These are phyloP conservation scores for Metridium senile DNA, from an alignment of 92 coral and sea anemone genomes.

Conservation along the genomic window DNA sequence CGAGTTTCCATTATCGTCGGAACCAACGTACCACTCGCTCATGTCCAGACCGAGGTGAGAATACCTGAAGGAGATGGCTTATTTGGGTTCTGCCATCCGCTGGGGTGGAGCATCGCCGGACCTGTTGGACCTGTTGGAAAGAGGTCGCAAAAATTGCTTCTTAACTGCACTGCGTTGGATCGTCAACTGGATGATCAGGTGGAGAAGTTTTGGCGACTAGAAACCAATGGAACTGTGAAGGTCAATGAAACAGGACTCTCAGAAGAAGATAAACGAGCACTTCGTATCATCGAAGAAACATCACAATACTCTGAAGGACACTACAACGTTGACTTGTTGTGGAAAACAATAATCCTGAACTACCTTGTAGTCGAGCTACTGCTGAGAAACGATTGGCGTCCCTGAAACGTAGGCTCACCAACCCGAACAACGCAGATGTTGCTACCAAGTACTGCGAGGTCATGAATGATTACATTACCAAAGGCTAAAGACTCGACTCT, in stretches of 20 bases:
- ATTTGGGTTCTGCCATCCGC: constrained; percentile 45
- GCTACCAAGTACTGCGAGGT: constrained; percentile 42
- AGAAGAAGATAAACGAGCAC: constrained; percentile 46
- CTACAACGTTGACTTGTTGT: constrained; percentile 39
- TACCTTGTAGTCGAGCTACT: constrained; percentile 35
- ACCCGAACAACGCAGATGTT: constrained; percentile 24
- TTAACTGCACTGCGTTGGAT: constrained; percentile 49
- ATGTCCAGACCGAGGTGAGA: constrained; percentile 52
- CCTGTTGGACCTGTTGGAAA: constrained; percentile 38
- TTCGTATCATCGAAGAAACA: constrained; percentile 44
- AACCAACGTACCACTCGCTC: constrained; percentile 54
- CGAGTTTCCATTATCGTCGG: constrained; percentile 59
- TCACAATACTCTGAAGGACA: constrained; percentile 30
- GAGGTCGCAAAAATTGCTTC: constrained; percentile 51
- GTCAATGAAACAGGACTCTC: constrained; percentile 32
- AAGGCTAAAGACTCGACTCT: constrained; percentile 43
- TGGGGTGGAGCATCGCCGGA: constrained; percentile 54
- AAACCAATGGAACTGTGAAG: constrained; percentile 41
- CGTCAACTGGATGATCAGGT: constrained; percentile 34
- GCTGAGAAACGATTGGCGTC: constrained; percentile 37
- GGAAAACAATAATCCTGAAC: constrained; percentile 23
- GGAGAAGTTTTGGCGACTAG: constrained; percentile 59
- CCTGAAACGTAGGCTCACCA: constrained; percentile 27
- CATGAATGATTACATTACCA: constrained; percentile 47
- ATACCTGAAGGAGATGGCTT: constrained; percentile 50